Base-by-base conservation (phyloP, 2,797 vertebrate species). In the Phoebastria nigripes region DNA sequence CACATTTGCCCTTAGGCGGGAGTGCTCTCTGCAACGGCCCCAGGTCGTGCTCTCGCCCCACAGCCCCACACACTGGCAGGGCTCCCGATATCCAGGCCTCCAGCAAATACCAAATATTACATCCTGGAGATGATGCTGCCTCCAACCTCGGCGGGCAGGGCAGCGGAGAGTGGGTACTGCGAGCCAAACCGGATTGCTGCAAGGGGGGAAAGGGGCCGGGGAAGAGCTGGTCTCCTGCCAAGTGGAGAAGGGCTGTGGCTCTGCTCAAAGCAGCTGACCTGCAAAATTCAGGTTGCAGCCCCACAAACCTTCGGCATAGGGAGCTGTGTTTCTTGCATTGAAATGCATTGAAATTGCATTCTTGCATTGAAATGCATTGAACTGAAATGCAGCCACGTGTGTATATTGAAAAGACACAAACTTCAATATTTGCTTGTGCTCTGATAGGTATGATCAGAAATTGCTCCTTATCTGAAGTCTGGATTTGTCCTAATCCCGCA, bases 121-220 rank as follows among this genome's bases (percentile, higher is more conserved):
- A 37, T 19, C 54, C 55, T 7, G 2, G 52, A 59, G 39, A 11
- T 7, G 31, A 15, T 86, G 24, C 12, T 70, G 25, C 12, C 26
- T 63, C 61, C 0, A 0, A 19, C 14, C 31, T 42, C 1, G 0
- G 8, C 5, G 16, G 44, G 29, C 29, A n/a, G 2, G 21, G 59
- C 24, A 37, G 26, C 1, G 1, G 18, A 42, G 46, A 33, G 16
- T 8, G n/a, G 11, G 14, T 54, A 29, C 13, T 26, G 9, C 0
- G 1, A 78, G n/a, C 35, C 11, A 19, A 73, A 70, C 6, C 2
- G 13, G 28, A 19, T 20, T 11, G 6, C 33, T 55, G 41, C 18
- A 29, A 35, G 37, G 15, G 4, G 7, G 19, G 3, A 19, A 44
- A 42, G 54, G 54, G 14, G 37, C 12, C 1, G 1, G 15, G 22